phyloP scores from a whole-genome alignment of 2,113 vertebrate species.

The Python bivittatus region DNA sequence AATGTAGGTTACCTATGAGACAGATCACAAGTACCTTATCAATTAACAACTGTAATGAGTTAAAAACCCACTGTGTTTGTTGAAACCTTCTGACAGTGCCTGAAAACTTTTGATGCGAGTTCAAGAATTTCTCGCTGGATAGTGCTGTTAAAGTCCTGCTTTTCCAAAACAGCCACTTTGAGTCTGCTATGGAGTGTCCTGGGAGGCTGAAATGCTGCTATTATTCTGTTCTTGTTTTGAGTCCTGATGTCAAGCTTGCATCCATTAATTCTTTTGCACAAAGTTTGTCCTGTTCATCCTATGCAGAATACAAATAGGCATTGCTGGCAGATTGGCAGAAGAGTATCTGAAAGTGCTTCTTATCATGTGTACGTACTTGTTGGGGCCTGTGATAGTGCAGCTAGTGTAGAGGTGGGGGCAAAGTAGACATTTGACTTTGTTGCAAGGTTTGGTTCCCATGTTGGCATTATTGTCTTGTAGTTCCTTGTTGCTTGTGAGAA shows the following conservation, averaged over 20 bases:
- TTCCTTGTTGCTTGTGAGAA: not conserved
- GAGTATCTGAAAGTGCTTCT: not conserved
- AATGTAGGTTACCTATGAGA: not conserved
- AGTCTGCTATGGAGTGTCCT: not conserved
- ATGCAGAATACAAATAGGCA: not conserved
- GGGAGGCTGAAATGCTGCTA: not conserved
- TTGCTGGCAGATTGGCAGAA: not conserved
- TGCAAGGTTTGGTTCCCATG: not conserved
- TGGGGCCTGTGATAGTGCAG: not conserved
- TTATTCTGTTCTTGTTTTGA: not conserved
- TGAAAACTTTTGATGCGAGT: not conserved
- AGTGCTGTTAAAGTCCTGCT: not conserved
- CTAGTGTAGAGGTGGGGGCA: not conserved
- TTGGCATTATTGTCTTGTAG: not conserved
- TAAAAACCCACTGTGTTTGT: not conserved
- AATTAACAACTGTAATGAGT: not conserved
- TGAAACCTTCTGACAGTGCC: not conserved
- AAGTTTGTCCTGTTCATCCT: not conserved
- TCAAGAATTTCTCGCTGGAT: not conserved
- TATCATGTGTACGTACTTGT: not conserved
- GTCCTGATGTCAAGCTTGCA: not conserved
- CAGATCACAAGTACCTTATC: not conserved
- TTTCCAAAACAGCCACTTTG: not conserved
- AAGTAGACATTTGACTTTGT: not conserved
- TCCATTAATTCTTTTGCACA: not conserved